Evolutionary conservation across 2,797 vertebrate genomes (phyloP).

Genomic region (Acrossocheilus fasciatus): DNA sequence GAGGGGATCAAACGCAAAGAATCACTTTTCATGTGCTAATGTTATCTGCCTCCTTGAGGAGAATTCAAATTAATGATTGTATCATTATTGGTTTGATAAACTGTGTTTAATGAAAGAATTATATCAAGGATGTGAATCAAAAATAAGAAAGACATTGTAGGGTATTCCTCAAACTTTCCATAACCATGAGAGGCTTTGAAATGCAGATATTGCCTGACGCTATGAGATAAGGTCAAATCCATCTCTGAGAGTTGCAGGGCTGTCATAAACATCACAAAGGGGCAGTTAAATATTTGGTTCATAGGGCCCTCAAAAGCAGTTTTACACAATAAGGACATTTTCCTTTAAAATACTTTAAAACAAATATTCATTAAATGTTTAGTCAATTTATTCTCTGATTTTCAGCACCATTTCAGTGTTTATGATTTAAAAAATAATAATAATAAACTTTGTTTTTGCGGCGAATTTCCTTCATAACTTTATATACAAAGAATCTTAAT

Average conservation of each 20-base stretch:
- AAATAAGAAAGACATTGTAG: conserved; percentile 50
- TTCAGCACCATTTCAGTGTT: not conserved
- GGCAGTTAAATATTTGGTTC: not conserved
- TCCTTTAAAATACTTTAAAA: not conserved
- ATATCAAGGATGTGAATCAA: conserved; percentile 57
- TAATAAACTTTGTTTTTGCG: not conserved
- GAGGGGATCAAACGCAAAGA: conserved; percentile 51
- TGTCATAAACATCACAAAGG: conserved; percentile 9
- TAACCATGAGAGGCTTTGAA: conserved; percentile 57
- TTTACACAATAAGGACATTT: not conserved
- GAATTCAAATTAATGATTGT: conserved; percentile 58
- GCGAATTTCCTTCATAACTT: not conserved
- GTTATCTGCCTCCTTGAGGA: conserved; percentile 56
- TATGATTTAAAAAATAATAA: not conserved
- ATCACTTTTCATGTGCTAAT: conserved; percentile 51
- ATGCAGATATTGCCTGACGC: conserved; percentile 47
- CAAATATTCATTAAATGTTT: not conserved
- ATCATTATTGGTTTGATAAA: conserved; percentile 60
- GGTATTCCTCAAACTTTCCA: conserved; percentile 53
- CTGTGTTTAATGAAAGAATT: conserved; percentile 59
- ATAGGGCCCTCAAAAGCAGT: not conserved
- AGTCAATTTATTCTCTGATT: not conserved
- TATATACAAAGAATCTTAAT: not conserved
- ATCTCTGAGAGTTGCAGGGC: conserved; percentile 6
- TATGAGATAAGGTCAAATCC: conserved; percentile 33